Conservation (phyloP, 2,888 invertebrate genomes). For the Melangyna quadrimaculata region DNA sequence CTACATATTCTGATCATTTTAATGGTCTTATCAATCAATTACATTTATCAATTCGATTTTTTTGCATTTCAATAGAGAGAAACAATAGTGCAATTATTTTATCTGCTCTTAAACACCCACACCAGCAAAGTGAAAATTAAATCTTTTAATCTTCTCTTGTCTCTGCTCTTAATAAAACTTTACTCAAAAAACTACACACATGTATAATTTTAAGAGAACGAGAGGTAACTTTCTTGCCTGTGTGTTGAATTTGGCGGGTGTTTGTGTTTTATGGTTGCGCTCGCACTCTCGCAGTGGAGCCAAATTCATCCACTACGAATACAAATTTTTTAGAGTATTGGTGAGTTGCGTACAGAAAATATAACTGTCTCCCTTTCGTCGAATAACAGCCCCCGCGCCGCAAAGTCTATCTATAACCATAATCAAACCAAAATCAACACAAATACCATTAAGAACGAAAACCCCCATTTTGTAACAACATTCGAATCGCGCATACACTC, state of each 20-base stretch:
- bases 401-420: background rate
- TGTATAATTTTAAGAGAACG: background rate
- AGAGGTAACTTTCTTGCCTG: background rate
- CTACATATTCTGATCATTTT: too few species aligned
- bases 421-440: background rate
- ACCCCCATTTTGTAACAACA: constrained; percentile 55
- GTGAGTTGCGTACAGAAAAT: background rate
- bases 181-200: background rate
- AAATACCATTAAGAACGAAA: background rate
- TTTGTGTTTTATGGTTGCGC: too few species aligned
- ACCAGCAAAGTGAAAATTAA: too few species aligned
- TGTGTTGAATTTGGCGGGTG: background rate
- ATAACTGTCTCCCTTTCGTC: constrained; percentile 37
- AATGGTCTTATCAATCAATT: too few species aligned
- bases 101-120: background rate
- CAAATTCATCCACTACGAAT: background rate
- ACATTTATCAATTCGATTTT: too few species aligned
- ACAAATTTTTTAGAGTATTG: background rate
- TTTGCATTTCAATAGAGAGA: background rate
- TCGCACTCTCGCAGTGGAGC: background rate
- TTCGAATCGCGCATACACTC: constrained; percentile 22
- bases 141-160: too few species aligned
- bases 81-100: background rate
- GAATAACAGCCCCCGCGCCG: constrained; percentile 26
- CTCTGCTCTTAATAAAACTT: background rate